A percentile compares a stretch with the other conserved stretches of the same genome.
Conservation (phyloP, 2,888 invertebrate genomes). For the Tachina lurida region DNA sequence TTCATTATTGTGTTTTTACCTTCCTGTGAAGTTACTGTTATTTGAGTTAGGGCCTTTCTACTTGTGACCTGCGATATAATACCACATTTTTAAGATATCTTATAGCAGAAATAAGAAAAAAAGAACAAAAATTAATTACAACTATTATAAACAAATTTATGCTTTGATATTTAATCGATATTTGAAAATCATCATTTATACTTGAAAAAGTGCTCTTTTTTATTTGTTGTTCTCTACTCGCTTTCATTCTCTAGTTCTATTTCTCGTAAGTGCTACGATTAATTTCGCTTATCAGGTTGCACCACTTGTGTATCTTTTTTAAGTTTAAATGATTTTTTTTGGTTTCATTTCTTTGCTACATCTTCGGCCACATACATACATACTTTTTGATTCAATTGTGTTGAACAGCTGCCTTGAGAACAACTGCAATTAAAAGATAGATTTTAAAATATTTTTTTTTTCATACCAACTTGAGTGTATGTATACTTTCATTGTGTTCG, state of each 20-base stretch:
- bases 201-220: conserved; percentile 50
- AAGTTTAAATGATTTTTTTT: conserved; percentile 36
- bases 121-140: conserved; percentile 57
- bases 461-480: conserved; percentile 12
- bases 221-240: conserved; percentile 22
- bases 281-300: conserved; percentile 71
- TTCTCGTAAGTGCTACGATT: conserved; percentile 70
- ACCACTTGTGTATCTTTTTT: conserved; percentile 69
- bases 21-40: no score
- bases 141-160: conserved; percentile 44
- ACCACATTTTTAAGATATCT: conserved; percentile 28
- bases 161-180: conserved; percentile 49
- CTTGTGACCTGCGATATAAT: no score
- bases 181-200: conserved; percentile 52
- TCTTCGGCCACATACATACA: conserved; percentile 28
- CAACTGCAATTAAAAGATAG: conserved; percentile 68
- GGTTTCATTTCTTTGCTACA: conserved; percentile 21
- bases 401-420: conserved; percentile 64
- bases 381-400: conserved; percentile 36
- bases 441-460: conserved; percentile 40
- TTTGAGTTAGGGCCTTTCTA: no score
- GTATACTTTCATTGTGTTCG: conserved; percentile 21
- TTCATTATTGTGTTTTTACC: no score
- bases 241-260: conserved; percentile 25
- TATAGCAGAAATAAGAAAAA: background rate